Base-by-base conservation (phyloP, 2,888 invertebrate species). In the Agelastica alni region DNA sequence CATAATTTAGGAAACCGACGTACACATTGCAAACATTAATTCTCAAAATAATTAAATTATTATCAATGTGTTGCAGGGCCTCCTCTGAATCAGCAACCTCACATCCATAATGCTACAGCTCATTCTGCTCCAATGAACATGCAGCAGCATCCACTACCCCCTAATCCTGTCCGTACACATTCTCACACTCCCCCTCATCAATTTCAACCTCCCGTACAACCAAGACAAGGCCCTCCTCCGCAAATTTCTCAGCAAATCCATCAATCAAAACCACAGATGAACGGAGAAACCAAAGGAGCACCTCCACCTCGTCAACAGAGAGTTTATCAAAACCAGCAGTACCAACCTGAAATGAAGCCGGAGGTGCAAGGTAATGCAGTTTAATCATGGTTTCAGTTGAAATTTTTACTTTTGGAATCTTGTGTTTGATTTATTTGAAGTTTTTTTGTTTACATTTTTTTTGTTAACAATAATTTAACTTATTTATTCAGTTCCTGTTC, bases 201-300 rank as follows among this genome's bases (percentile, higher is more conserved):
- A 20, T 53, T 45, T 13, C 61, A 61, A 41, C 52, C 52, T 1
- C 47, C 52, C 5, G 30, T 42, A 13, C 51, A 37, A 16, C 54
- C 56, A 30, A 47, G 26, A 26, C 26, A 6, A 9, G 7, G 7
- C 1, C 26, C 37, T 1, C 37, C 37, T 18, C 37, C 17, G 6
- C 20, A 4, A 10, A 39, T 39, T 20, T 12, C 20, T 4, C 17
- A 16, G n/a, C 49, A 49, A 17, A 20, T 20, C 13, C 49, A 41
- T 26, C 26, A 12, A 10, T 32, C 53, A 75, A 78, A 65, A 36
- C 51, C 61, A 12, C 71, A 75, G 53, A 70, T 75, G 68, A 72
- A 72, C 59, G 71, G 73, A 5, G 74, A 74, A n/a, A 22, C 63
- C 3, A 71, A 70, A 53, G 59, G 63, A 7, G 59, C 59, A n/a